These are phyloP conservation scores for Lutjanus campechanus DNA, from an alignment of 2,797 vertebrate species.

Conservation along the genomic window DNA sequence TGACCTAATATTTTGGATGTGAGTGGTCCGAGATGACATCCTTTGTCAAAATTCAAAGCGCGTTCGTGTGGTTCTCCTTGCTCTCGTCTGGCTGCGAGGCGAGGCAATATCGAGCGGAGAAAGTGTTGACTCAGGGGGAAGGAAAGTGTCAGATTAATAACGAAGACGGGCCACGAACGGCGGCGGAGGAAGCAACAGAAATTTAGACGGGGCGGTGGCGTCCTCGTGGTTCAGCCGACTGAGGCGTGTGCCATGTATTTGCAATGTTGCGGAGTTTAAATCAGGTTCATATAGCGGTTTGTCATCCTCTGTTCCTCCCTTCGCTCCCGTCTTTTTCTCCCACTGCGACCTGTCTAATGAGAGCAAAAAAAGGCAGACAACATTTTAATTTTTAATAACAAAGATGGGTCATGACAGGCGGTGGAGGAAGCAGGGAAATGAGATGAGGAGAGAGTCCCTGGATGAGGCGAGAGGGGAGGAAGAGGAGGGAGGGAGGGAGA, in stretches of 20 bases:
- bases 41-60: slow-evolving; percentile 70
- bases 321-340: background rate
- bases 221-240: slow-evolving; percentile 38
- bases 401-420: slow-evolving; percentile 55
- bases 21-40: slow-evolving; percentile 44
- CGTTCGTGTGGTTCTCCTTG: slow-evolving; percentile 35
- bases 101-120: slow-evolving; percentile 74
- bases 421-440: slow-evolving; percentile 39
- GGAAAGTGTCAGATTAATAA: slow-evolving; percentile 80
- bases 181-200: slow-evolving; percentile 58
- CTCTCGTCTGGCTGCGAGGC: slow-evolving; percentile 45
- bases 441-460: slow-evolving; percentile 30
- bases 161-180: slow-evolving; percentile 53
- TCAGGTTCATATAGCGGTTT: slow-evolving; percentile 34
- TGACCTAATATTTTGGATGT: slow-evolving; percentile 53
- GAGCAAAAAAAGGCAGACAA: slow-evolving; percentile 54
- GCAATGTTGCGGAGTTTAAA: slow-evolving; percentile 46
- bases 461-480: slow-evolving; percentile 20
- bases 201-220: slow-evolving; percentile 47
- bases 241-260: slow-evolving; percentile 32
- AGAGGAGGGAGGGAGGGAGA: background rate
- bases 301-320: slow-evolving; percentile 15
- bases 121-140: slow-evolving; percentile 78
- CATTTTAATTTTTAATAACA: slow-evolving; percentile 63
- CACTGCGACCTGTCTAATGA: slow-evolving; percentile 44